Evolutionary conservation across 2,113 vertebrate genomes (phyloP).

Genomic region (Podarcis cretensis): DNA sequence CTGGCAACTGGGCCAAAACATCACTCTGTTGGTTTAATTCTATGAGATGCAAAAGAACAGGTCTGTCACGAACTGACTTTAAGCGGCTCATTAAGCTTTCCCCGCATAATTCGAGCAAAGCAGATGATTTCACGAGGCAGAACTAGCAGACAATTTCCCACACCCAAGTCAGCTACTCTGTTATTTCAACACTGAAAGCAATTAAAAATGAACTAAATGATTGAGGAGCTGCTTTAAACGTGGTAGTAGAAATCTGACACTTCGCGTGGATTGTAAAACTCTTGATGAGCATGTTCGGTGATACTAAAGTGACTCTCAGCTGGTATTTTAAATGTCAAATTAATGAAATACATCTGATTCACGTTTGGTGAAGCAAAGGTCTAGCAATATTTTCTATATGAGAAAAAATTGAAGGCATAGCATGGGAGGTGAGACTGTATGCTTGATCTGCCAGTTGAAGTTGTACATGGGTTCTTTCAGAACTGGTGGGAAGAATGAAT

Average conservation of each 20-base stretch:
- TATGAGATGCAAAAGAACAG: not conserved
- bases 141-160: conserved; percentile 10
- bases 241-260: conserved; percentile 26
- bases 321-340: conserved; percentile 31
- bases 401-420: not conserved
- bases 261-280: conserved; percentile 12
- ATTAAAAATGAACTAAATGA: conserved; percentile 28
- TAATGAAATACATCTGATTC: conserved; percentile 31
- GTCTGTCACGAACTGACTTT: not conserved
- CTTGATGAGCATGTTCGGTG: conserved; percentile 3
- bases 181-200: conserved; percentile 28
- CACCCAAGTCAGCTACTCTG: conserved; percentile 15
- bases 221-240: conserved; percentile 43
- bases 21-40: not conserved
- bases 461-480: not conserved
- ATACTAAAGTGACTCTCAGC: conserved; percentile 9
- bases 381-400: not conserved
- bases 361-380: not conserved
- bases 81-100: conserved; percentile 2
- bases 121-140: conserved; percentile 11
- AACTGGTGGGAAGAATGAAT: not conserved
- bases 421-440: no score
- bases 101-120: not conserved
- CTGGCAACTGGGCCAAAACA: not conserved
- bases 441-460: not conserved